Base-by-base conservation (phyloP, 2,888 invertebrate genomes). In the Ethmia dodecea region DNA sequence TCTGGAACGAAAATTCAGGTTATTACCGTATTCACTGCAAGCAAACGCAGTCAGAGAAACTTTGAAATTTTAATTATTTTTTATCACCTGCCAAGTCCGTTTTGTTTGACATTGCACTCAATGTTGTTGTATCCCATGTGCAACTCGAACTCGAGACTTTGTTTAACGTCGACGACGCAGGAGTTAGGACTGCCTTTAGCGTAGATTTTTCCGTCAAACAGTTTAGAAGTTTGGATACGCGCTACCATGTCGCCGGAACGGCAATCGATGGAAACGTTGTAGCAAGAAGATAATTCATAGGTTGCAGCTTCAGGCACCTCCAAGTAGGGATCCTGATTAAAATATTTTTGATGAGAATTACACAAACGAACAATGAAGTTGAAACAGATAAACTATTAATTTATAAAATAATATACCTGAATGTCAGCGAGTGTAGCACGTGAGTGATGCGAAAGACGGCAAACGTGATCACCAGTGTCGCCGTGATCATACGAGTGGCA, bases 401-500 rank as follows among this genome's bases (percentile, higher is more conserved):
- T 11, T n/a, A n/a, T 22, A 22, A n/a, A 8, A 9, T 22, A n/a
- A n/a, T 22, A n/a, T 76, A 93, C 95, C 89, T 94, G 93, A 53
- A 96, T 94, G 65, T 95, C 95, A 31, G 94, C 92, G 42, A 97
- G 89, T 11, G 96, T 96, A 24, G 96, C 93, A 50, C 94, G 90
- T 33, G 95, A 94, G 72, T 97, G 95, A 86, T 97, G 97, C 50
- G 95, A 95, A 15, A 97, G 90, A 58, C 97, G 91, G 86, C 97
- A 97, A 31, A 97, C 96, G 88, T 94, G 93, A 62, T 96, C 96
- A 35, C 96, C 96, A 48, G 95, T 96, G 68, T 96, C 97, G 32
- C 96, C 96, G 71, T 94, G 96, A 73, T 97, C 97, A 75, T 96
- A 97, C 6, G 96, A 96, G 75, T 96, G 96, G 74, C 97, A 97